These are phyloP conservation scores for Enteromius anoplus DNA, from an alignment of 2,797 vertebrate species.

Conservation along the genomic window DNA sequence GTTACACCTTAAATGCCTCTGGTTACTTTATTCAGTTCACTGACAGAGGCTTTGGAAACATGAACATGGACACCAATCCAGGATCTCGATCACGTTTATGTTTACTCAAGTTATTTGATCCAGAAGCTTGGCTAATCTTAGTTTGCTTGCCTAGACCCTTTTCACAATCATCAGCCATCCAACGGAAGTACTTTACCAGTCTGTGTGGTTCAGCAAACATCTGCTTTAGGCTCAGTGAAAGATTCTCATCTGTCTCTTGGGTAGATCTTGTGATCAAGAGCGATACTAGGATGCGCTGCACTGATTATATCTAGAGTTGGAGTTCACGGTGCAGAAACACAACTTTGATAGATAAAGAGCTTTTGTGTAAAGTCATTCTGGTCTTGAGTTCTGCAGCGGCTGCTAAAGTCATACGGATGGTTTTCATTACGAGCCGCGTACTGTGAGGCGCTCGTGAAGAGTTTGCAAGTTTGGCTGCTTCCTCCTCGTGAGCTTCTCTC, in stretches of 20 bases:
- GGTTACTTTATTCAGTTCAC: slow-evolving; percentile 7
- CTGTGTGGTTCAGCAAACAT: slow-evolving; percentile 17
- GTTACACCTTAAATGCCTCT: not conserved
- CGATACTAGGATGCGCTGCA: not conserved
- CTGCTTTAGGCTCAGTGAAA: slow-evolving; percentile 8
- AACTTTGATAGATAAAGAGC: slow-evolving; percentile 30
- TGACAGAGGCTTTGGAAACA: not conserved
- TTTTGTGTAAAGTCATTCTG: slow-evolving; percentile 31
- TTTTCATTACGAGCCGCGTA: slow-evolving; percentile 35
- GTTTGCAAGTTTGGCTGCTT: slow-evolving; percentile 29
- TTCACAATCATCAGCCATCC: not conserved
- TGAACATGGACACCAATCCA: not conserved
- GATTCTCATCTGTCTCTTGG: slow-evolving; percentile 26
- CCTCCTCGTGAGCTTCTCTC: slow-evolving; percentile 23
- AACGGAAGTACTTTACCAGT: not conserved
- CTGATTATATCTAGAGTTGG: slow-evolving; percentile 22
- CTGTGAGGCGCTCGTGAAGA: slow-evolving; percentile 17
- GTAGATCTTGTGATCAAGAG: slow-evolving; percentile 18
- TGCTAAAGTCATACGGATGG: slow-evolving; percentile 24
- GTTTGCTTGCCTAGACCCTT: not conserved
- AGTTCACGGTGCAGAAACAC: slow-evolving; percentile 14
- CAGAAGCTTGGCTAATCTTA: not conserved
- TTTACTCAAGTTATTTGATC: slow-evolving; percentile 13
- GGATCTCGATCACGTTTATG: not conserved
- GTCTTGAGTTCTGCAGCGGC: not conserved